Evolutionary conservation across 2,113 vertebrate genomes (phyloP).

Genomic region (Perca fluviatilis): DNA sequence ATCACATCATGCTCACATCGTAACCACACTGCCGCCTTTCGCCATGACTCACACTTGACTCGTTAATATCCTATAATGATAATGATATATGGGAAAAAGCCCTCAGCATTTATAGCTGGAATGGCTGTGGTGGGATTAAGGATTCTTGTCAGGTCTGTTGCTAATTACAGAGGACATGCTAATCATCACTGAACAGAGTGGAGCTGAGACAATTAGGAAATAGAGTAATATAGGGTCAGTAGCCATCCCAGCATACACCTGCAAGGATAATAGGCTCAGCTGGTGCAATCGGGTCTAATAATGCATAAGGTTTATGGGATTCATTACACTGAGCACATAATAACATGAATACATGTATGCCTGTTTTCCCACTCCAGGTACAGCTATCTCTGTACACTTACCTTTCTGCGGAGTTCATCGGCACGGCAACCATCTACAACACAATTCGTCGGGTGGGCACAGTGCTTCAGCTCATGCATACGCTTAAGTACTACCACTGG

Average conservation of each 20-base stretch:
- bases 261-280: conserved; percentile 29
- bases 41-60: conserved; percentile 41
- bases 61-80: conserved; percentile 50
- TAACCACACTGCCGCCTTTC: conserved; percentile 32
- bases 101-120: conserved; percentile 26
- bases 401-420: conserved; percentile 96
- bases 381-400: conserved; percentile 96
- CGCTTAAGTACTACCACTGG: conserved; percentile 98
- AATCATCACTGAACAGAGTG: conserved; percentile 56
- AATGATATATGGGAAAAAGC: conserved; percentile 38
- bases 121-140: conserved; percentile 46
- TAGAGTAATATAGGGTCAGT: conserved; percentile 53
- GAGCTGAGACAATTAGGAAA: conserved; percentile 49
- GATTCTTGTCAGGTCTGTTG: conserved; percentile 57
- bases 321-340: not conserved
- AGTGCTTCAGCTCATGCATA: conserved; percentile 96
- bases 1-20: conserved; percentile 32
- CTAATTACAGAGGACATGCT: conserved; percentile 68
- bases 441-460: conserved; percentile 96
- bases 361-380: conserved; percentile 83
- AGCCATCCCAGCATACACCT: conserved; percentile 26
- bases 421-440: conserved; percentile 95
- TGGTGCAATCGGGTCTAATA: conserved; percentile 13
- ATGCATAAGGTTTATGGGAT: not conserved
- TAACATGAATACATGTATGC: conserved; percentile 20